These are phyloP conservation scores for Sinodicranocentrus sp. DNA, from an alignment of 2,888 invertebrate species.

Conservation along the genomic window DNA sequence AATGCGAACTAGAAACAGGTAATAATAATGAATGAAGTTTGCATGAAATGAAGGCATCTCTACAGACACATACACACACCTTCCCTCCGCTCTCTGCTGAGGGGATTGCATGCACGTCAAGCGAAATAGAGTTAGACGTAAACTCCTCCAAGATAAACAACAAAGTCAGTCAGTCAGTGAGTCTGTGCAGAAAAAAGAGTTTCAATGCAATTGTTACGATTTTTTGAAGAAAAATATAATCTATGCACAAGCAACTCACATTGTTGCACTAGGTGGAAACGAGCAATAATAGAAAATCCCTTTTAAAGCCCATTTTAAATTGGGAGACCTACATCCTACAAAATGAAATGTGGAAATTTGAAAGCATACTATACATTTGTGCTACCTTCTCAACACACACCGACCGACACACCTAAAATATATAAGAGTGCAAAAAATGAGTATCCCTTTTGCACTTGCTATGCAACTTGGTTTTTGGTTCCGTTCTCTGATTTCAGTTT, in stretches of 20 bases:
- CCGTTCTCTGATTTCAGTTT: constrained; percentile 19
- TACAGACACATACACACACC: no score
- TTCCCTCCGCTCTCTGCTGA: not conserved
- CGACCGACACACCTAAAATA: no score
- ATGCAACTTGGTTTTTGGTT: not conserved
- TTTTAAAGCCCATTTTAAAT: no score
- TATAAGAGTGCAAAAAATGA: not conserved
- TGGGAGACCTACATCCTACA: not conserved
- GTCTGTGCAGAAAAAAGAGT: not conserved
- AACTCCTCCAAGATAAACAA: constrained; percentile 20
- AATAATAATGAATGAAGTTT: constrained; percentile 20
- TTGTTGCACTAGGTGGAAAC: not conserved
- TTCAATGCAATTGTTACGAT: not conserved
- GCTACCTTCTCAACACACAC: not conserved
- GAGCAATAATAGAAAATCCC: no score
- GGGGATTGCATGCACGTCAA: not conserved
- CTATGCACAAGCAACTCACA: not conserved
- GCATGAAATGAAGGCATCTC: constrained; percentile 23
- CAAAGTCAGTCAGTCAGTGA: constrained; percentile 31
- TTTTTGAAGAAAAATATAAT: not conserved
- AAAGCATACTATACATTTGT: not conserved
- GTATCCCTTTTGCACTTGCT: not conserved
- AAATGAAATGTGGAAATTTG: not conserved
- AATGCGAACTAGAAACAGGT: not conserved
- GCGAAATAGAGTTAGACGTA: constrained; percentile 18